Percentiles rank a stretch among this genome's conserved stretches.
phyloP scores from a whole-genome alignment of 2,888 invertebrate genomes.

The Cepaea hortensis region DNA sequence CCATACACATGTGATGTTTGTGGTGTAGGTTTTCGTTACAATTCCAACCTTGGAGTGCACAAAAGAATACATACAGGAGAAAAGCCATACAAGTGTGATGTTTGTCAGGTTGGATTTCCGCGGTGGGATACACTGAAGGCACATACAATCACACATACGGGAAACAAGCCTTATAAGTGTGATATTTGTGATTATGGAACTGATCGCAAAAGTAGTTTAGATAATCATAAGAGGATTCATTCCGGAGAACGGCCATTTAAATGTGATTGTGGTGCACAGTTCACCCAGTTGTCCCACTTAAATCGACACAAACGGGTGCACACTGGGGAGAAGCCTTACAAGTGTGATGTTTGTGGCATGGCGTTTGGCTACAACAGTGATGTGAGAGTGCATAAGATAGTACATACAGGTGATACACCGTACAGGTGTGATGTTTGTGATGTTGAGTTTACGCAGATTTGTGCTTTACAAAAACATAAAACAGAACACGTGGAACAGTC shows the following conservation, averaged over 20 bases:
- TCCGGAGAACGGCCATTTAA: neutral
- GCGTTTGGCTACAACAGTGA: constrained; percentile 17
- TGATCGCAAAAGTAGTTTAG: constrained; percentile 28
- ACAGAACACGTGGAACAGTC: neutral
- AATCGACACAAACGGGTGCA: neutral
- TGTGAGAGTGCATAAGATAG: neutral
- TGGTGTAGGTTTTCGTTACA: neutral
- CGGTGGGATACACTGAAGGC: neutral
- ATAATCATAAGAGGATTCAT: constrained; percentile 1
- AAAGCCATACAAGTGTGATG: constrained; percentile 7
- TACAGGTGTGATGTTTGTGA: constrained; percentile 34
- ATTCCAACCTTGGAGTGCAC: neutral
- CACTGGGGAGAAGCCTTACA: neutral
- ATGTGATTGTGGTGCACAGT: neutral
- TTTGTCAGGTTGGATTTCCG: neutral
- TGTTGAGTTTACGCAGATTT: neutral
- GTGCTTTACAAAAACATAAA: neutral
- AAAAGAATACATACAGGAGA: constrained; percentile 8
- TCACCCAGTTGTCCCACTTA: neutral
- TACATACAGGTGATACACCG: constrained; percentile 21
- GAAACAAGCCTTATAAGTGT: constrained; percentile 34
- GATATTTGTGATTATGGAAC: constrained; percentile 42
- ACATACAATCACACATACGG: constrained; percentile 15
- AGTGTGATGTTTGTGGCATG: constrained; percentile 27
- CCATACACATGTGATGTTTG: constrained; percentile 43